These are phyloP conservation scores for Manduca sexta DNA, from an alignment of 1,140 invertebrate genomes.

Conservation along the genomic window DNA sequence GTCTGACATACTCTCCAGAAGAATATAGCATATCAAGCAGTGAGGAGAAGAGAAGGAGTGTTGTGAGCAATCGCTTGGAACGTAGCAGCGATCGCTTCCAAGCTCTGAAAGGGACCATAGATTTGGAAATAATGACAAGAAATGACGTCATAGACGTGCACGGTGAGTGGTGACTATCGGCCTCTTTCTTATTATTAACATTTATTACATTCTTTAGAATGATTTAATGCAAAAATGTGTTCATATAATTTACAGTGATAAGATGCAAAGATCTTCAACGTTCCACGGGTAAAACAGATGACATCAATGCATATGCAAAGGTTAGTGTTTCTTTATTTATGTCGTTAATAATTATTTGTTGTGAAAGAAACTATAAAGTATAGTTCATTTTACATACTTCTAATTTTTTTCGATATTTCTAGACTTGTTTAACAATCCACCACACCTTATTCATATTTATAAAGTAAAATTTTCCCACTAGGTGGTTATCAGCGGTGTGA, in stretches of 20 bases:
- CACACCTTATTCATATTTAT: neutral
- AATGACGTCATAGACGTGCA: conserved; percentile 65
- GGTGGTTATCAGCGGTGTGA: conserved; percentile 58
- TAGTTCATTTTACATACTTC: too few species aligned
- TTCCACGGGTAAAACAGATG: conserved; percentile 49
- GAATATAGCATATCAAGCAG: conserved; percentile 59
- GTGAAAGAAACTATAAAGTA: too few species aligned
- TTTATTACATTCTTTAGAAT: conserved; percentile 4
- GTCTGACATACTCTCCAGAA: conserved; percentile 63
- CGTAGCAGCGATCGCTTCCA: conserved; percentile 46
- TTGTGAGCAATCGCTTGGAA: conserved; percentile 56
- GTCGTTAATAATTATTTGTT: neutral
- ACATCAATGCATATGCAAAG: conserved; percentile 67
- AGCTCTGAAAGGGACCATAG: conserved; percentile 56
- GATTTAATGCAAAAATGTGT: neutral
- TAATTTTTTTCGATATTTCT: too few species aligned
- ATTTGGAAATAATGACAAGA: conserved; percentile 55
- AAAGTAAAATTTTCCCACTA: conserved; percentile 16
- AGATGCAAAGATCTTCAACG: conserved; percentile 59
- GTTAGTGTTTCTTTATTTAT: conserved; percentile 26
- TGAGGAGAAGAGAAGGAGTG: conserved; percentile 59
- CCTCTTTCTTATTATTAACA: conserved; percentile 18
- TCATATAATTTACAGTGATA: conserved; percentile 46
- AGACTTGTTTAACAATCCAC: too few species aligned
- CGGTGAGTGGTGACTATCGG: conserved; percentile 71